A percentile compares a stretch with the other conserved stretches of the same genome.
These are phyloP conservation scores for Ailuropoda melanoleuca DNA, from an alignment of 2,113 vertebrate genomes.

Conservation along the genomic window DNA sequence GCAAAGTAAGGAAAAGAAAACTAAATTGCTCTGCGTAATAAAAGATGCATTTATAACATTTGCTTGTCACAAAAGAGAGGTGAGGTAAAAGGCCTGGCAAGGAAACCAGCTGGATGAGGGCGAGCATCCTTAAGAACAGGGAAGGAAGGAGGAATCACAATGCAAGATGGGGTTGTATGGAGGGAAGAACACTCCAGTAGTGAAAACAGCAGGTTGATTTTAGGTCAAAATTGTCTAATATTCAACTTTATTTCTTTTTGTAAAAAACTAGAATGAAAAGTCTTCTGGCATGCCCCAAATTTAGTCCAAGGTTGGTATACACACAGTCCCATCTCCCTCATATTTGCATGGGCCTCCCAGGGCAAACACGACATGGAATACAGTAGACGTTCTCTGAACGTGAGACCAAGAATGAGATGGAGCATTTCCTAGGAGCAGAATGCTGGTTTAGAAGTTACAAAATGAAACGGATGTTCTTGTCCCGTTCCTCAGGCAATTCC, in stretches of 20 bases:
- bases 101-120: neutral
- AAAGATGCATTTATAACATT: neutral
- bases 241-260: neutral
- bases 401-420: neutral
- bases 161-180: neutral
- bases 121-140: neutral
- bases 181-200: neutral
- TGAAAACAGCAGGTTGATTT: neutral
- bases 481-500: neutral
- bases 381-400: neutral
- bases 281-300: neutral
- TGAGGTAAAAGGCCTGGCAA: neutral
- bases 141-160: neutral
- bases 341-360: accelerated
- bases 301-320: neutral
- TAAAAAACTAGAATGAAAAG: neutral
- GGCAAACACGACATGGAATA: neutral
- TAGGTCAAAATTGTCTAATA: neutral
- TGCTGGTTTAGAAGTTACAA: neutral
- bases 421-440: neutral
- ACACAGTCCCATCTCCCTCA: neutral
- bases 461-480: neutral
- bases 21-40: neutral
- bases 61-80: neutral
- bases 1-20: neutral